phyloP scores from a whole-genome alignment of 2,797 vertebrate genomes.

The Calcarius lapponicus region DNA sequence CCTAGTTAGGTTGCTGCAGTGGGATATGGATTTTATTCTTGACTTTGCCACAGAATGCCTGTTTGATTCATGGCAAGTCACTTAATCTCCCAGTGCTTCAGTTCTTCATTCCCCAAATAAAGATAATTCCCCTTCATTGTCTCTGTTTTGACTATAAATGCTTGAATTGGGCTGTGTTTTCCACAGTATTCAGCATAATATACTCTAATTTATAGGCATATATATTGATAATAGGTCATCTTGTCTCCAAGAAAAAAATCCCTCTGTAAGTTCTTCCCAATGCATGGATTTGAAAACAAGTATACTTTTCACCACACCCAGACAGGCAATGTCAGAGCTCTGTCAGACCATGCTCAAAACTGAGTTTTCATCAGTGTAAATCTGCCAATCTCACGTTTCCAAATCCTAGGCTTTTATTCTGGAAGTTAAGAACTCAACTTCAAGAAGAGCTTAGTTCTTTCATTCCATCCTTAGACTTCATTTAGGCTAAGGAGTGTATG shows the following conservation, averaged over 20 bases:
- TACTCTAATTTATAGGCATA: background rate
- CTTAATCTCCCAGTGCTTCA: background rate
- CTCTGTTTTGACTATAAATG: background rate
- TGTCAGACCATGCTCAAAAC: background rate
- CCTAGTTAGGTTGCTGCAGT: conserved; percentile 19
- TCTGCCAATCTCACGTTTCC: background rate
- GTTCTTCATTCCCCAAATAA: background rate
- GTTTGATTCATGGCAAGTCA: background rate
- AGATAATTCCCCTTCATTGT: background rate
- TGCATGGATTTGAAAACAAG: background rate
- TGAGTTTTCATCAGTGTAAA: background rate
- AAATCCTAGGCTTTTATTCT: background rate
- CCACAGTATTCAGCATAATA: background rate
- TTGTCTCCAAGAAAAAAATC: background rate
- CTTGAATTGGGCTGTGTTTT: background rate
- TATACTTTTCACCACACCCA: background rate
- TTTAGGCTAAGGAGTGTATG: background rate
- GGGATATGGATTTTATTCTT: conserved; percentile 31
- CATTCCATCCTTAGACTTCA: background rate
- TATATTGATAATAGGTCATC: background rate
- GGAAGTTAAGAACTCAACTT: background rate
- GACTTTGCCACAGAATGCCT: background rate
- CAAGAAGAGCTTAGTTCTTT: background rate
- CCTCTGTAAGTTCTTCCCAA: background rate
- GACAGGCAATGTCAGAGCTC: background rate